Evolutionary conservation across 2,113 vertebrate species (phyloP).

Genomic region (Tor tambroides): DNA sequence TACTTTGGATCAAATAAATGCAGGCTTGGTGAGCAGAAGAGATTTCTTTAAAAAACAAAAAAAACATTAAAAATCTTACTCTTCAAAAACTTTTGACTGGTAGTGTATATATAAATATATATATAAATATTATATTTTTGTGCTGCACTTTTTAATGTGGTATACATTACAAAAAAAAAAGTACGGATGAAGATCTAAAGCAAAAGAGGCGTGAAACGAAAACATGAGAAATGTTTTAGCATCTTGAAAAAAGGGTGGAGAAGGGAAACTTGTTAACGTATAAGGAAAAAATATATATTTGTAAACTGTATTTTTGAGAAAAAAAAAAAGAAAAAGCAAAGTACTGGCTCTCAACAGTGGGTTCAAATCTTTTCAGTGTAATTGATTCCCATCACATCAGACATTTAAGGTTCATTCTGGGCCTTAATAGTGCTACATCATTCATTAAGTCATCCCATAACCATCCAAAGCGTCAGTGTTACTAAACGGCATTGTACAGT

Average conservation of each 20-base stretch:
- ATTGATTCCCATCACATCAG: too few relatives aligned
- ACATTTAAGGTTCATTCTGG: neutral
- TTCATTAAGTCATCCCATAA: conserved; percentile 13
- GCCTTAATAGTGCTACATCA: neutral
- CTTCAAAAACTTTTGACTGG: too few relatives aligned
- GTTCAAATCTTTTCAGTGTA: neutral
- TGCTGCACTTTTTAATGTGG: conserved; percentile 81
- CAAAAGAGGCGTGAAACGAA: conserved; percentile 73
- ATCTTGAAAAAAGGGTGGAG: conserved; percentile 66
- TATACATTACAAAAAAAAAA: conserved; percentile 65
- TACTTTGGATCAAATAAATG: too few relatives aligned
- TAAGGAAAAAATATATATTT: conserved; percentile 63
- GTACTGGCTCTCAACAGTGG: neutral
- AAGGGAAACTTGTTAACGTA: conserved; percentile 68
- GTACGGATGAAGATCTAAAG: conserved; percentile 69
- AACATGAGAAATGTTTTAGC: conserved; percentile 60
- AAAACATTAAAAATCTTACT: too few relatives aligned
- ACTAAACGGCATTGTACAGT: neutral
- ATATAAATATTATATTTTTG: conserved; percentile 70
- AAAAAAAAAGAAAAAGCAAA: conserved; percentile 1
- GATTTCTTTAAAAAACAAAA: too few relatives aligned
- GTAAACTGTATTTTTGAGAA: conserved; percentile 42
- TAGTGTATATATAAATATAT: conserved; percentile 66
- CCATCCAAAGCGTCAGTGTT: neutral
- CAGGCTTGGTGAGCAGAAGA: too few relatives aligned